Base-by-base conservation (phyloP, 2,797 vertebrate genomes). In the Nothura maculosa region DNA sequence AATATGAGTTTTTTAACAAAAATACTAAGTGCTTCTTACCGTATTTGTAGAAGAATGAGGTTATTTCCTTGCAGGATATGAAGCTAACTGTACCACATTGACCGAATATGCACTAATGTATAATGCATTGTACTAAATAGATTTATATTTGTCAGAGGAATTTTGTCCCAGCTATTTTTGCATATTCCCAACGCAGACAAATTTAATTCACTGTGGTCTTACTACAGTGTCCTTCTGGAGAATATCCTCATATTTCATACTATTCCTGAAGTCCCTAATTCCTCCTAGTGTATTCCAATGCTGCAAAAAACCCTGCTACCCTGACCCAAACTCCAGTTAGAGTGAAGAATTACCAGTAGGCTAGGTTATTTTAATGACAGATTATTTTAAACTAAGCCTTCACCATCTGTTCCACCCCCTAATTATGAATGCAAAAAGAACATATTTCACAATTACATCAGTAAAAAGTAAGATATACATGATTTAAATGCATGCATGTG, bases 391-490 rank as follows among this genome's bases (percentile, higher is more conserved):
- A 98, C 97, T 97, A 97, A 98, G 97, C 93, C 94, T 97, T 98
- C 96, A 97, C 98, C 98, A 98, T 98, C 98, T 98, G 98, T 98
- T 98, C 96, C 95, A 97, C 97, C 97, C 96, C 97, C 97, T 98
- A 98, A 98, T 98, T 98, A 98, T 97, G 97, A 98, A 98, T 98
- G 97, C 97, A 95, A 97, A 98, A 98, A 96, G 97, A 97, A 97
- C 97, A 98, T 98, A 98, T 98, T 98, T 98, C 98, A 98, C 97
- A 98, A 98, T 98, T 98, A 98, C 97, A 98, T 98, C 98, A 97
- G 97, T 97, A 97, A 98, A 98, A 98, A 98, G 97, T 97, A 98
- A 97, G 97, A 97, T 97, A 97, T 95, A 97, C 96, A 95, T 98
- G 97, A 98, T 98, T 98, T 97, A 98, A 98, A 98, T 97, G 97